Evolutionary conservation across 2,113 vertebrate species (phyloP).

Genomic region (Corydoras maculifer): DNA sequence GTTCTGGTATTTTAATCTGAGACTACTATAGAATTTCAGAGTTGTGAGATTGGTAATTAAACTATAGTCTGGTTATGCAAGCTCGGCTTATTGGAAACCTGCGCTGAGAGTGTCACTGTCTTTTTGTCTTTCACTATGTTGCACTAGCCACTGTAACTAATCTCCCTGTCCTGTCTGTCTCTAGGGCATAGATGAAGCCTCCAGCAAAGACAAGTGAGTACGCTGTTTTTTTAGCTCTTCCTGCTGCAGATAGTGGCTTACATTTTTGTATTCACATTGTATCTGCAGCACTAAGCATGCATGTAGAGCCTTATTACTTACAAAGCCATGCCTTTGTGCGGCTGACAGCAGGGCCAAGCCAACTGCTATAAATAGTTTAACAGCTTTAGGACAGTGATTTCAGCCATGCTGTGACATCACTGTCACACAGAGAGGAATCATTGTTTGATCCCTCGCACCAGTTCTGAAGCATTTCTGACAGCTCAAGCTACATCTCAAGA

Average conservation of each 20-base stretch:
- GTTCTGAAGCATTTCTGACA: slow-evolving; percentile 10
- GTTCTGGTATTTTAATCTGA: too few relatives aligned
- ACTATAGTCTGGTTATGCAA: slow-evolving; percentile 56
- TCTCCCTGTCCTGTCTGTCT: slow-evolving; percentile 39
- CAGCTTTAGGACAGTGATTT: slow-evolving; percentile 29
- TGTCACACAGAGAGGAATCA: slow-evolving; percentile 20
- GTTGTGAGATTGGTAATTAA: slow-evolving; percentile 55
- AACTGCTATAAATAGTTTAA: slow-evolving; percentile 34
- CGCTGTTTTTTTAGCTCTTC: slow-evolving; percentile 35
- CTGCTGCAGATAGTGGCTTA: slow-evolving; percentile 29
- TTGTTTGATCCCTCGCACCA: slow-evolving; percentile 13
- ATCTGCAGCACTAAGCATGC: slow-evolving; percentile 15
- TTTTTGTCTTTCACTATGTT: slow-evolving; percentile 34
- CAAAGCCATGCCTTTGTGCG: slow-evolving; percentile 22
- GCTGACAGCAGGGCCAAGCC: slow-evolving; percentile 17
- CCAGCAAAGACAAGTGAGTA: slow-evolving; percentile 95
- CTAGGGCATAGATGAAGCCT: slow-evolving; percentile 90
- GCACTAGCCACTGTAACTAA: slow-evolving; percentile 32
- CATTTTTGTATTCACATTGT: slow-evolving; percentile 30
- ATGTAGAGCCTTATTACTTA: slow-evolving; percentile 8
- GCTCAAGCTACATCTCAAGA: slow-evolving; percentile 3
- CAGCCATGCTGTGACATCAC: slow-evolving; percentile 27
- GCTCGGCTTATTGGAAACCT: slow-evolving; percentile 59
- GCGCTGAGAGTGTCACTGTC: slow-evolving; percentile 44
- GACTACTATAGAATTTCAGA: not conserved